Percentiles rank a stretch among this genome's conserved stretches.
Evolutionary conservation across 2,797 vertebrate species (phyloP).

Genomic region (Hylomyscus alleni): DNA sequence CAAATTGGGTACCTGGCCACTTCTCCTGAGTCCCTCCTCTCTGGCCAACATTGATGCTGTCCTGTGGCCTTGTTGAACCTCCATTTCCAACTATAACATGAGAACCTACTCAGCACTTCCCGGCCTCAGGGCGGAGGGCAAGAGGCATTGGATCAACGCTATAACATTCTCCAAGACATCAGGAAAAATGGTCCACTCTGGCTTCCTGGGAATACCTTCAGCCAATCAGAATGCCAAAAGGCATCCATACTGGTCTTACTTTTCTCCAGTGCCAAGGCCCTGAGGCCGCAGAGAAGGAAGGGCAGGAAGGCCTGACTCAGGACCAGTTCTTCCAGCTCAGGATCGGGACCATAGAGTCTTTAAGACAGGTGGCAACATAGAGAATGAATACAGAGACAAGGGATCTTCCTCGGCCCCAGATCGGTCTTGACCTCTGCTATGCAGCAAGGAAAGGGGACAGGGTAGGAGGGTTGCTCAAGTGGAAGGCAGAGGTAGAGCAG

Average conservation of each 20-base stretch:
- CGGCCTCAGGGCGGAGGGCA: neutral
- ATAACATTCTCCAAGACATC: neutral
- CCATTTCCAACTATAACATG: neutral
- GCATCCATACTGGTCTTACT: neutral
- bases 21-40: neutral
- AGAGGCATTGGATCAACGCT: neutral
- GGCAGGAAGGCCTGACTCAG: neutral
- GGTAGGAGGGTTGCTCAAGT: neutral
- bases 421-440: neutral
- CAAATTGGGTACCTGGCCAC: neutral
- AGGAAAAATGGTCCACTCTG: neutral
- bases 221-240: neutral
- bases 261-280: neutral
- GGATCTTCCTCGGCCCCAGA: neutral
- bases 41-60: neutral
- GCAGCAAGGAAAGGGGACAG: neutral
- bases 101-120: neutral
- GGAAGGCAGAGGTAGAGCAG: neutral
- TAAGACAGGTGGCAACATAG: neutral
- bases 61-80: neutral
- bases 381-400: neutral
- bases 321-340: neutral
- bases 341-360: neutral
- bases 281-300: slow-evolving; percentile 3
- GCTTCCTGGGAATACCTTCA: neutral